Evolutionary conservation across 2,888 invertebrate genomes (phyloP), one percentile per base, ranked within the genome.

Genomic region (Drosophila villosipedis): DNA sequence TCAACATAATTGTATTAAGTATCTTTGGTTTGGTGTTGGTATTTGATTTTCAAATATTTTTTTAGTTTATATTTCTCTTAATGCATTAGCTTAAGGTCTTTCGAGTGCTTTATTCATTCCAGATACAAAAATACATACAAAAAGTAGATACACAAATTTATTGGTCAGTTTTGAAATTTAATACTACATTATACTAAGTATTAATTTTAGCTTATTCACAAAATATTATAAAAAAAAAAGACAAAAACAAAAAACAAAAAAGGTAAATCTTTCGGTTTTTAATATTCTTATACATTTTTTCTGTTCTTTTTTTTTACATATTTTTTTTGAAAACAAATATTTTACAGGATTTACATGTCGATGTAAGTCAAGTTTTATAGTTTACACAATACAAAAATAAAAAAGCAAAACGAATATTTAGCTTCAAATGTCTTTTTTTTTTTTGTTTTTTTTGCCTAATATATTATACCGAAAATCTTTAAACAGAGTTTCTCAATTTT

Each of bases 291-390:
- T 88, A 90, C 75, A 86, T 91, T 89, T 87, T 91, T 91, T 91
- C 83, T 90, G 81, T 91, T 91, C 83, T 90, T 92, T 89, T 92
- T 89, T 91, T 92, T 91, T 84, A 84, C 73, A 85, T 83, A 76
- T 91, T 89, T 88, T 81, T 90, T 89, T 83, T 47, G 7, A 47
- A 85, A 86, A 81, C 82, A 87, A 92, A 92, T 92, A 92, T 92
- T 93, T 93, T 92, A 83, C 94, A 95, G 95, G 94, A 94, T 93
- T 94, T 94, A 94, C 94, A 94, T 94, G 94, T 95, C 93, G 94
- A 94, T 93, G 94, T 94, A 94, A 94, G 94, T 94, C 93, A 86
- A 86, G 76, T 73, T 90, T 80, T 92, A 89, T 92, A 92, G 90
- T 91, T 91, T 84, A 75, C 35, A 65, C 64, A 71, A 55, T 60